Base-by-base conservation (phyloP, 1,140 invertebrate species). In the Dysdera silvatica region DNA sequence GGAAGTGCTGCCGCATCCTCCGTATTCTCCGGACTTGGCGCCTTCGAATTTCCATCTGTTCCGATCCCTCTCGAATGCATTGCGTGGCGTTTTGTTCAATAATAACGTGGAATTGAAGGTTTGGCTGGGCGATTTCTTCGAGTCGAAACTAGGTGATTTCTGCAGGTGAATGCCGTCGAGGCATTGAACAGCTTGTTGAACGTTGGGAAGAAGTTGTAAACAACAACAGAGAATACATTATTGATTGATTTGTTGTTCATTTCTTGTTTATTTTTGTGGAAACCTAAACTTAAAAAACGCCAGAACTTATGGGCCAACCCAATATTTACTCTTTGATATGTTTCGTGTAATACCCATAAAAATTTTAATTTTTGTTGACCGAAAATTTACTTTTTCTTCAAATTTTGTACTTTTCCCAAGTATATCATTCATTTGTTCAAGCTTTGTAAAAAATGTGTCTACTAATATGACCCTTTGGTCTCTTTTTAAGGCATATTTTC, bases 1-100 rank as follows among this genome's bases (percentile, higher is more conserved):
- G 76, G 72, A 78, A 69, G 18, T 75, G 67, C 76, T 82, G 37
- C 60, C 67, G 49, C 76, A 80, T 70, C 77, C 76, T 69, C 74
- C 74, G 49, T 79, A 76, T 69, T 74, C 69, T 66, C 75, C 74
- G 47, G 77, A 80, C 69, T 49, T 79, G 6, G 72, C 75, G 61
- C 74, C 74, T 68, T 72, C 68, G 56, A 76, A 79, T 54, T 79
- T 54, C n/a, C 43, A 63, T 55, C 31, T 63, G 8, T 63, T 63
- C 31, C 26, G 18, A 48, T 35, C 20, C 29, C 2, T 60, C 7
- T 54, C 4, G 20, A 63, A 63, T 55, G 37, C 37, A 24, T 47
- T 48, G 41, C 3, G 8, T 4, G 49, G 24, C 0, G 2, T 61
- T 41, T 45, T 7, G 23, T 59, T 51, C 37, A 61, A 53, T 53